Conservation (phyloP, 2,888 invertebrate genomes). For the Ceraclea dissimilis region DNA sequence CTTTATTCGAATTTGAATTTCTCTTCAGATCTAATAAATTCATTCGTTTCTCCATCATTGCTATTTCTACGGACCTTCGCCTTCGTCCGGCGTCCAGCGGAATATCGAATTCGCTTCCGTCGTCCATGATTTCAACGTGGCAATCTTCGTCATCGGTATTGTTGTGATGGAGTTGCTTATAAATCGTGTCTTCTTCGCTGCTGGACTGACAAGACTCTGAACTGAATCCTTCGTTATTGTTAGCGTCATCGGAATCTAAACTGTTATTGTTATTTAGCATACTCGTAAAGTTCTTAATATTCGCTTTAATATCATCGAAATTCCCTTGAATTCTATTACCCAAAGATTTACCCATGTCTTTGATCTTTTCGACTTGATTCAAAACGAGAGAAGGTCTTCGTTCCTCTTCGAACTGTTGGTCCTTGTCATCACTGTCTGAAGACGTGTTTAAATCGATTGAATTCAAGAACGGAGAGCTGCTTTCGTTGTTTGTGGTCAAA, state of each 20-base stretch:
- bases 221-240: slow-evolving; percentile 32
- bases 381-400: slow-evolving; percentile 24
- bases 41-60: slow-evolving; percentile 12
- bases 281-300: slow-evolving; percentile 9
- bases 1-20: neutral
- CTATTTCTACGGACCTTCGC: slow-evolving; percentile 16
- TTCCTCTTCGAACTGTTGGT: slow-evolving; percentile 23
- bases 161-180: neutral
- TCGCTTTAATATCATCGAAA: slow-evolving; percentile 10
- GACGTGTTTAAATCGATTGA: slow-evolving; percentile 26
- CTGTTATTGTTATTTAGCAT: neutral
- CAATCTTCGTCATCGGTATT: slow-evolving; percentile 35
- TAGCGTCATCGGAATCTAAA: slow-evolving; percentile 27
- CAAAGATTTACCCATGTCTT: slow-evolving; percentile 5
- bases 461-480: slow-evolving; percentile 26
- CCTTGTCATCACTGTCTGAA: slow-evolving; percentile 24
- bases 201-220: slow-evolving; percentile 18
- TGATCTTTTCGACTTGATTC: slow-evolving; percentile 10
- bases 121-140: slow-evolving; percentile 41
- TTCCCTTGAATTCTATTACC: slow-evolving; percentile 38
- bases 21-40: slow-evolving; percentile 1
- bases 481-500: slow-evolving; percentile 35
- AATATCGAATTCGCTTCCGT: slow-evolving; percentile 37
- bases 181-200: slow-evolving; percentile 21
- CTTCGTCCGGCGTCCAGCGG: slow-evolving; percentile 14